Conservation (phyloP, 1,140 invertebrate species). For the Cepaea nemoralis region DNA sequence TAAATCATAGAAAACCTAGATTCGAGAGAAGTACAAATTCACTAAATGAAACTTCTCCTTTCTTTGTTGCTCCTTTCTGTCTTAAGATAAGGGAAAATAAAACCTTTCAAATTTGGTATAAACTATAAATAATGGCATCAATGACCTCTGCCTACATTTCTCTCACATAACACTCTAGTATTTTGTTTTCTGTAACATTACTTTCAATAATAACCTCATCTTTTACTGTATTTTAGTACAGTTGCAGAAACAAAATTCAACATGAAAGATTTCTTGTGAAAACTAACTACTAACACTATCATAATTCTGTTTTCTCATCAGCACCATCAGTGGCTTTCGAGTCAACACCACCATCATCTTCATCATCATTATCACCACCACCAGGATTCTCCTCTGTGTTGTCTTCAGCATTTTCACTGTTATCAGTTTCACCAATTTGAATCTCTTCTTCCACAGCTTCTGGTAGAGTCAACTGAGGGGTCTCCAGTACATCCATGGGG, state of each 20-base stretch:
- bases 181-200: too few species aligned
- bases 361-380: background rate
- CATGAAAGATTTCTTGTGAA: background rate
- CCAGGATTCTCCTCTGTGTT: background rate
- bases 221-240: too few species aligned
- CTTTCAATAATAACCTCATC: too few species aligned
- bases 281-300: background rate
- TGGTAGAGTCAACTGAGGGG: conserved; percentile 11
- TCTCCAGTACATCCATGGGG: background rate
- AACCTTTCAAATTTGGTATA: too few species aligned
- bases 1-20: too few species aligned
- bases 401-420: conserved; percentile 7
- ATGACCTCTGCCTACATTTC: too few species aligned
- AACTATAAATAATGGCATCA: too few species aligned
- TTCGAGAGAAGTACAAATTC: too few species aligned
- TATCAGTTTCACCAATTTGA: background rate
- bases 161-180: too few species aligned
- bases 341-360: background rate
- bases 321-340: background rate
- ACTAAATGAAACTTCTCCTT: too few species aligned
- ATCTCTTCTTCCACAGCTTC: background rate
- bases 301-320: background rate
- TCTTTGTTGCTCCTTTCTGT: too few species aligned
- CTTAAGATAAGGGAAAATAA: too few species aligned
- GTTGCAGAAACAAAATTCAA: background rate